phyloP scores from a whole-genome alignment of 2,888 invertebrate species.

The Epinotia nisella region DNA sequence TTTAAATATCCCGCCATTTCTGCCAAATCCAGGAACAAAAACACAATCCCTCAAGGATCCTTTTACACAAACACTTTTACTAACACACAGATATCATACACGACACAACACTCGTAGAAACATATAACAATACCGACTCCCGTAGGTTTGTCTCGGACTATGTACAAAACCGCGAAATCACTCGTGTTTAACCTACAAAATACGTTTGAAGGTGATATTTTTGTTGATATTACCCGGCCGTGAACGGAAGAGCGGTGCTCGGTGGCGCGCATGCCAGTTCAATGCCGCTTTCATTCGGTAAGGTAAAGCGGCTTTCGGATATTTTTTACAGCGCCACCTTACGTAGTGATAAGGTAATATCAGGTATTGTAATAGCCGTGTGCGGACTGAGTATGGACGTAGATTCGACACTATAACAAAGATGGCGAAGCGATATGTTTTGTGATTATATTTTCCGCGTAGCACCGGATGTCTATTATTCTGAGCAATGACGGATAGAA shows the following conservation, averaged over 20 bases:
- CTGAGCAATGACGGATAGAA: too few relatives aligned
- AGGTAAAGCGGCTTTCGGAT: constrained; percentile 60
- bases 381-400: background rate
- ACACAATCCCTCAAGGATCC: constrained; percentile 48
- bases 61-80: constrained; percentile 52
- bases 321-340: constrained; percentile 72
- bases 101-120: constrained; percentile 56
- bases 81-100: constrained; percentile 52
- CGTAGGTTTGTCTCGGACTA: constrained; percentile 65
- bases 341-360: constrained; percentile 45
- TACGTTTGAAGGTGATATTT: constrained; percentile 84
- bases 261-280: constrained; percentile 51
- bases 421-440: constrained; percentile 2
- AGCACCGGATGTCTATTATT: too few relatives aligned
- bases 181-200: constrained; percentile 84
- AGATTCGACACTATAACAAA: constrained; percentile 1
- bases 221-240: constrained; percentile 79
- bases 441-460: background rate
- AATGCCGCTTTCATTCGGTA: constrained; percentile 60
- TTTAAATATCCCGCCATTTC: constrained; percentile 70
- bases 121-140: constrained; percentile 57
- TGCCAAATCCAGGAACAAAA: constrained; percentile 49
- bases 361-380: constrained; percentile 1
- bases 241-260: constrained; percentile 51
- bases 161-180: constrained; percentile 78